phyloP scores from a whole-genome alignment of 2,797 vertebrate species.

The Enteromius paludinosus region DNA sequence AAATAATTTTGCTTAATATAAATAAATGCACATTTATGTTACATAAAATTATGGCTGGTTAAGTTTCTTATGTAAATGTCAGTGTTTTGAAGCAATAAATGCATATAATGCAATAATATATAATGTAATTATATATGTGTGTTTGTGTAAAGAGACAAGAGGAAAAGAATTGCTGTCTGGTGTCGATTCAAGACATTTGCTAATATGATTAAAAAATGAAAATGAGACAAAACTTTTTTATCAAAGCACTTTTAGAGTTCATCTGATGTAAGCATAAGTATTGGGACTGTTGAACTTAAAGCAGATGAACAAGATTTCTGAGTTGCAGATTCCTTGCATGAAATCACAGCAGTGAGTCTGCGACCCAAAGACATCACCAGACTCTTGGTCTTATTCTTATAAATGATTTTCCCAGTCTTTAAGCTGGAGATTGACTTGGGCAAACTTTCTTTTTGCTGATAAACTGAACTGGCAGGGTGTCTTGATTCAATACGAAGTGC shows the following conservation, averaged over 20 bases:
- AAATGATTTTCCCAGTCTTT: background rate
- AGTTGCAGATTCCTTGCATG: background rate
- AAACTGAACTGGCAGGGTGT: background rate
- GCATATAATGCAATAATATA: background rate
- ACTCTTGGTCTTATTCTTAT: background rate
- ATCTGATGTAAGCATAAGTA: background rate
- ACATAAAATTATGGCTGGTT: background rate
- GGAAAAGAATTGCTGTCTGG: background rate
- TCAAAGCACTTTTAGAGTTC: background rate
- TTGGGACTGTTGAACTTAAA: background rate
- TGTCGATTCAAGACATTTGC: background rate
- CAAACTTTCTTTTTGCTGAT: background rate
- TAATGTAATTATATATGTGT: too few relatives aligned
- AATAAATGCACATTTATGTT: conserved; percentile 4
- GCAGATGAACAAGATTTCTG: too few relatives aligned
- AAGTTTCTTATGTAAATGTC: background rate
- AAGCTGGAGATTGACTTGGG: background rate
- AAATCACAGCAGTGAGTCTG: background rate
- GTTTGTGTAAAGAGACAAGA: background rate
- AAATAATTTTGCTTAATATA: conserved; percentile 1
- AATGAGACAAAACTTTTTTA: background rate
- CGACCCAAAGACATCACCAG: background rate
- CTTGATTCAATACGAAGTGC: background rate
- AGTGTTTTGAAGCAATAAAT: conserved; percentile 25
- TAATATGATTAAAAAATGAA: background rate